Percentiles rank a stretch among this genome's conserved stretches.
These are phyloP conservation scores for Thinocorus orbignyianus DNA, from an alignment of 2,113 vertebrate genomes.

Conservation along the genomic window DNA sequence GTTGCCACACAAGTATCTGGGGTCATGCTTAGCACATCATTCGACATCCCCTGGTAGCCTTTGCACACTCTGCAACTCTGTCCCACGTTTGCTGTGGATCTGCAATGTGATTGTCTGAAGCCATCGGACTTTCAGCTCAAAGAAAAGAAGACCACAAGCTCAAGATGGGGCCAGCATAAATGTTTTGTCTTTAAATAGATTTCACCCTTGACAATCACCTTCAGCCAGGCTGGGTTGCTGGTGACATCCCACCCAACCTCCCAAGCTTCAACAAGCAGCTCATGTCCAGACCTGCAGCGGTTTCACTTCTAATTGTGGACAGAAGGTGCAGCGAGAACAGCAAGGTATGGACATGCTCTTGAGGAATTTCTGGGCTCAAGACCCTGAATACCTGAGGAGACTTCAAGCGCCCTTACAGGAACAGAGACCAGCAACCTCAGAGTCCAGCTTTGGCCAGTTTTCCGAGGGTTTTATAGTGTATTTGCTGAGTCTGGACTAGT, in stretches of 20 bases:
- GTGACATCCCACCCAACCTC: not conserved
- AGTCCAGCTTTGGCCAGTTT: not conserved
- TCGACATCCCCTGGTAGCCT: not conserved
- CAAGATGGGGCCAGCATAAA: not conserved
- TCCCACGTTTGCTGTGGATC: not conserved
- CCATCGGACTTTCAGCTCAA: not conserved
- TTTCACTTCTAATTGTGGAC: not conserved
- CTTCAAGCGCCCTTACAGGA: not conserved
- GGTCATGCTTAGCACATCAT: accelerated
- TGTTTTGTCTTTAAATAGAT: not conserved
- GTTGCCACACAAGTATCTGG: not conserved
- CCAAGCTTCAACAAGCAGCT: not conserved
- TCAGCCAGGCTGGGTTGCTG: not conserved
- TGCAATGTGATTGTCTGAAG: not conserved
- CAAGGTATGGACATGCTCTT: accelerated
- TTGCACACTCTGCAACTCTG: accelerated
- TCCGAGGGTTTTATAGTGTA: not conserved
- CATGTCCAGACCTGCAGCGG: not conserved
- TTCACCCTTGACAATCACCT: not conserved
- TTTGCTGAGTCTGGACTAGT: not conserved
- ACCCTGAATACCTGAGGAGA: too few species aligned
- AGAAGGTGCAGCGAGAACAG: not conserved
- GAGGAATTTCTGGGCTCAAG: not conserved
- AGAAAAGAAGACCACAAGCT: not conserved
- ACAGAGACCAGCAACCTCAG: not conserved